Percentiles rank a stretch among this genome's conserved stretches.
phyloP scores from a whole-genome alignment of 1,140 invertebrate species.

The Helicoverpa armigera region DNA sequence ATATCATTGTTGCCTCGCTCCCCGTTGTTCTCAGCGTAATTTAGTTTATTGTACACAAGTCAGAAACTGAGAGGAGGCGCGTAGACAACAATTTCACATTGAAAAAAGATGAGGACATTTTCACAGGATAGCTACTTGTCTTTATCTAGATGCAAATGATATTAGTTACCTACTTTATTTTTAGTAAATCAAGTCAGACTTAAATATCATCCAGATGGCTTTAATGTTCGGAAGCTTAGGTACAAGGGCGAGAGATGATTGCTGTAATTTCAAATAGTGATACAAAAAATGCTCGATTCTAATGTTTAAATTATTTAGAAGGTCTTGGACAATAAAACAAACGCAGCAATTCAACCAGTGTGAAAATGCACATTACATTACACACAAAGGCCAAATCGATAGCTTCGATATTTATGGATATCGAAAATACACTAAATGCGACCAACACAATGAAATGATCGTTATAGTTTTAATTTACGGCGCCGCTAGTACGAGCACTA shows the following conservation, averaged over 20 bases:
- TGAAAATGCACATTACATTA: conserved; percentile 9
- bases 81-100: conserved; percentile 57
- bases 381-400: conserved; percentile 28
- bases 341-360: conserved; percentile 15
- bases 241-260: background rate
- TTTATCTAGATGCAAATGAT: background rate
- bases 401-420: conserved; percentile 43
- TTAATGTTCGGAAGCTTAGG: background rate
- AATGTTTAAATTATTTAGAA: background rate
- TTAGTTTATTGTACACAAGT: conserved; percentile 65
- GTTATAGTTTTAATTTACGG: conserved; percentile 33
- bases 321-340: background rate
- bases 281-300: background rate
- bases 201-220: background rate
- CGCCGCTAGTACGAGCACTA: conserved; percentile 12
- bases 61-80: conserved; percentile 60
- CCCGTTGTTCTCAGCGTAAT: conserved; percentile 75
- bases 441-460: conserved; percentile 29
- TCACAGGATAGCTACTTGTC: conserved; percentile 8
- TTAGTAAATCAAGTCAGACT: background rate
- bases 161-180: conserved; percentile 22
- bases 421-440: conserved; percentile 39
- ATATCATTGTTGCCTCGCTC: conserved; percentile 76
- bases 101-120: conserved; percentile 39
- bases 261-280: background rate